These are phyloP conservation scores for Eufriesea mexicana DNA, from an alignment of 1,140 invertebrate genomes.

Conservation along the genomic window DNA sequence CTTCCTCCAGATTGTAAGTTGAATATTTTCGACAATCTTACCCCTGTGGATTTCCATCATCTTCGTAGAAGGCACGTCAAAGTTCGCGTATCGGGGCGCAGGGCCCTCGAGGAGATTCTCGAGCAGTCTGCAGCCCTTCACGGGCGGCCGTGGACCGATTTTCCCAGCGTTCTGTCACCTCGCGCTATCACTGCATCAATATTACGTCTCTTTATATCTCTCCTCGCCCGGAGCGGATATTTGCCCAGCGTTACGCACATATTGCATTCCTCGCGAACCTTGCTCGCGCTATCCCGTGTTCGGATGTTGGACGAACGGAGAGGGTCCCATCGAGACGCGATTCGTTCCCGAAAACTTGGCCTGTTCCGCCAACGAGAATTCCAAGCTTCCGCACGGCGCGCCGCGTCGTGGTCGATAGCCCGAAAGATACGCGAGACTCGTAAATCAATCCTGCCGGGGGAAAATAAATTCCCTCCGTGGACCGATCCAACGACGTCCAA, in stretches of 20 bases:
- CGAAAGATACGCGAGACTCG: neutral
- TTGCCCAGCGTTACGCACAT: slow-evolving; percentile 27
- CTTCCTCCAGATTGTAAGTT: neutral
- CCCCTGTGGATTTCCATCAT: neutral
- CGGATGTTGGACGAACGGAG: neutral
- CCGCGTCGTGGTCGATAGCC: no score
- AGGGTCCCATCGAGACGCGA: neutral
- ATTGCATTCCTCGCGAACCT: slow-evolving; percentile 24
- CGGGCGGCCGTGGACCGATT: neutral
- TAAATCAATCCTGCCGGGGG: neutral
- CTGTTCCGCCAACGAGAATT: neutral
- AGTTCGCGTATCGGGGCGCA: neutral
- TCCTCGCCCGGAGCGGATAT: slow-evolving; percentile 11
- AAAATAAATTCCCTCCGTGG: neutral
- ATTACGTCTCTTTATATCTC: slow-evolving; percentile 43
- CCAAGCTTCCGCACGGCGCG: neutral
- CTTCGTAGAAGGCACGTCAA: neutral
- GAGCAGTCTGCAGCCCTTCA: neutral
- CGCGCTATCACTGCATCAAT: slow-evolving; percentile 38
- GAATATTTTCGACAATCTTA: neutral
- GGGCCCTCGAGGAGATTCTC: neutral
- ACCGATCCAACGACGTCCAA: neutral
- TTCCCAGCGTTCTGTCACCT: neutral
- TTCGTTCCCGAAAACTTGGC: neutral
- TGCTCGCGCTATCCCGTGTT: no score